Conservation (phyloP, 2,888 invertebrate species). For the Epirrita christyi region DNA sequence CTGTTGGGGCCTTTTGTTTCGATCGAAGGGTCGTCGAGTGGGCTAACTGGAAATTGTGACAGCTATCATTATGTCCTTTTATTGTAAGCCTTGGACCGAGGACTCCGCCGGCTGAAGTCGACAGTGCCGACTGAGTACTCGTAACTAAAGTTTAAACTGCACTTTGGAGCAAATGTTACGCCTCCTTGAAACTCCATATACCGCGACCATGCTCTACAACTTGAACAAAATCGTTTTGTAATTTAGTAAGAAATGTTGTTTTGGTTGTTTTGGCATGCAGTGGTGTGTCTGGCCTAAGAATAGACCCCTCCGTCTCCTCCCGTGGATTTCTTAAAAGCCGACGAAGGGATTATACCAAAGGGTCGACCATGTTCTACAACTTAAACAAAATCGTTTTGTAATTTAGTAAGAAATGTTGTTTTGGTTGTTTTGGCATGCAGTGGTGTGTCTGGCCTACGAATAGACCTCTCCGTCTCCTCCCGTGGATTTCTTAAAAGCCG, state of each 20-base stretch:
- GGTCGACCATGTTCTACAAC: too few relatives aligned
- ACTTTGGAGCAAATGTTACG: constrained; percentile 55
- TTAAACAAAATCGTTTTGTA: too few relatives aligned
- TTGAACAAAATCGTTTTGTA: constrained; percentile 20
- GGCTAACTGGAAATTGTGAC: constrained; percentile 24
- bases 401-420: too few relatives aligned
- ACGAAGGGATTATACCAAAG: too few relatives aligned
- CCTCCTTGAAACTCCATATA: constrained; percentile 24
- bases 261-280: constrained; percentile 2
- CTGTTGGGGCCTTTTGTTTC: constrained; percentile 27
- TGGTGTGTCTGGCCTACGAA: too few relatives aligned
- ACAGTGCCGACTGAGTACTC: constrained; percentile 38
- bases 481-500: too few relatives aligned
- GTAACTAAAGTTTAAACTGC: constrained; percentile 56
- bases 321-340: too few relatives aligned
- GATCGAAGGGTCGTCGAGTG: constrained; percentile 20
- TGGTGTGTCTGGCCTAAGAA: too few relatives aligned
- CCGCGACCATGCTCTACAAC: constrained; percentile 22
- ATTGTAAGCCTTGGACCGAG: constrained; percentile 8
- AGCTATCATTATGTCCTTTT: constrained; percentile 28
- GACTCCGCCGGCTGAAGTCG: neutral
- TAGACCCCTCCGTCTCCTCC: too few relatives aligned
- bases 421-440: too few relatives aligned
- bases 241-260: constrained; percentile 18
- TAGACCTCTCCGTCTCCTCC: too few relatives aligned